A percentile compares a stretch with the other conserved stretches of the same genome.
Conservation (phyloP, 2,888 invertebrate species). For the Patella caerulea region DNA sequence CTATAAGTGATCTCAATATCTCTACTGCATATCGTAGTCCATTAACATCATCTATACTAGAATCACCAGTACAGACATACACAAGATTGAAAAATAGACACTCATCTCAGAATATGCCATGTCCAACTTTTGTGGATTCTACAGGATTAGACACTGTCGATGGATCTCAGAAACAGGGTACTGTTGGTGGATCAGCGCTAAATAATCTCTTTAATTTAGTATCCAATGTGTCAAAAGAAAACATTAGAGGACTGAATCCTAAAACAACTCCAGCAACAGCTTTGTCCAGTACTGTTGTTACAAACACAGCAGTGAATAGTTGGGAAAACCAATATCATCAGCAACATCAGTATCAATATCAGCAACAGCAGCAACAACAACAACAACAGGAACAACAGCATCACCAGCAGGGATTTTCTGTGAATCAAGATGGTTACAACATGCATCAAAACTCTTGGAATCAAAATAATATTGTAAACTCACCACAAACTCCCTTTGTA, state of each 20-base stretch:
- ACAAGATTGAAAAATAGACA: too few species aligned
- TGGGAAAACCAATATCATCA: too few species aligned
- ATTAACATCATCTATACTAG: not conserved
- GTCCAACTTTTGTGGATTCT: not conserved
- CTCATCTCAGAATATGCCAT: not conserved
- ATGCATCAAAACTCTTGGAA: not conserved
- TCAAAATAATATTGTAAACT: not conserved
- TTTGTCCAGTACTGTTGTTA: not conserved
- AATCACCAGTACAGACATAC: not conserved
- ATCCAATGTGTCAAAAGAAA: not conserved
- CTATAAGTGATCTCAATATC: not conserved
- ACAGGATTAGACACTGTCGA: not conserved
- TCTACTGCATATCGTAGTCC: too few species aligned
- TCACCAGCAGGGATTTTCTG: not conserved
- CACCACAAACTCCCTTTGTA: not conserved
- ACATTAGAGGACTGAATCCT: not conserved
- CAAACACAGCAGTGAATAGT: not conserved
- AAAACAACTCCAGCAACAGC: not conserved
- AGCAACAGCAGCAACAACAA: not conserved
- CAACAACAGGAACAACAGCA: not conserved
- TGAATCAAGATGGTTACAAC: not conserved
- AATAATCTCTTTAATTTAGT: not conserved
- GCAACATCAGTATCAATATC: too few species aligned
- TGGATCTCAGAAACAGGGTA: not conserved
- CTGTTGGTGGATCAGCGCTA: not conserved